Evolutionary conservation across 2,113 vertebrate species (phyloP), one percentile per base, ranked within the genome.

Genomic region (Sander vitreus): DNA sequence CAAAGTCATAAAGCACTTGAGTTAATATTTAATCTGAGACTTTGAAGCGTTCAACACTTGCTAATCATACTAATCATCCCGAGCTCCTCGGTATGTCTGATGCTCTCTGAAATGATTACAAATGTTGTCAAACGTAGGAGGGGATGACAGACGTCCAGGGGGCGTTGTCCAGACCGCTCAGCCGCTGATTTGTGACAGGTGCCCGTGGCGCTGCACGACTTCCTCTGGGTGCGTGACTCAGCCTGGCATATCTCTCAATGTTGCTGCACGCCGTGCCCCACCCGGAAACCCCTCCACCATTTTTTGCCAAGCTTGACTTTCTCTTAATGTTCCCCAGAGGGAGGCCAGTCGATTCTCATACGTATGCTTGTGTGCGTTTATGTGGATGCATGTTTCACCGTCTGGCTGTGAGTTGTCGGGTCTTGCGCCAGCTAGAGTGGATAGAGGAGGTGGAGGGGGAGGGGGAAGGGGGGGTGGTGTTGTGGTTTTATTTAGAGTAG

Each of bases 111-210:
- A 19, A 74, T 0, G 11, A 36, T 78, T 47, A 43, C 47, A 21
- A 47, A 5, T 74, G 83, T 72, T 80, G 85, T 83, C 55, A 80
- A 79, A 81, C 84, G 86, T 77, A 82, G 50, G 45, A 33, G 73
- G 59, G 51, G 63, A 23, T 33, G 87, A 68, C 59, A 25, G 70
- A 47, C 58, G 2, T 81, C 80, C 62, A 8, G 71, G 45, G 78
- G 81, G 74, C 4, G 65, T 39, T 85, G 88, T 91, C 92, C 81
- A 62, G 73, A 83, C 81, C 13, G 13, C 83, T 90, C 84, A 89
- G 79, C 58, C 21, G 0, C 27, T 6, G 69, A 73, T 21, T 67
- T 16, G 6, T 92, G 88, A 90, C 81, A 80, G 81, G 64, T 18
- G 85, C 87, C 68, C 6, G 3, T n/a, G 87, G 86, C 45, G 47